Evolutionary conservation across 1,140 invertebrate species (phyloP).

Genomic region (Eumaeus atala): DNA sequence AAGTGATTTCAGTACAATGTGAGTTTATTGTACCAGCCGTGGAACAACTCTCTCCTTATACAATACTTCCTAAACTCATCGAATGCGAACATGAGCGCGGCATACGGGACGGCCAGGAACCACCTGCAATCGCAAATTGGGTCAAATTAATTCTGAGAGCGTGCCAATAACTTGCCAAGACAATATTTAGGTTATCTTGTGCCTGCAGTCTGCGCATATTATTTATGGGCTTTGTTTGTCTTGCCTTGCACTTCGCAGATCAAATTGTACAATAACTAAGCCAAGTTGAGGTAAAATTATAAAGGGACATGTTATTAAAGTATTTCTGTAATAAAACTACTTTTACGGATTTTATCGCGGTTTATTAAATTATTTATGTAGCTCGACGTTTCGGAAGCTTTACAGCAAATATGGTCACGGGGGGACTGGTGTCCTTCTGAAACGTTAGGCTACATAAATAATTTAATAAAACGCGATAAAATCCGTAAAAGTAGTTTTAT

Average conservation of each 20-base stretch:
- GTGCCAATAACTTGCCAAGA: slow-evolving; percentile 9
- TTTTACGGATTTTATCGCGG: too few relatives aligned
- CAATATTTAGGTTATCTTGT: slow-evolving; percentile 3
- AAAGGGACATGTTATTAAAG: too few relatives aligned
- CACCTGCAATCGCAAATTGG: slow-evolving; percentile 41
- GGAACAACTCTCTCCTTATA: slow-evolving; percentile 41
- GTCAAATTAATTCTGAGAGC: slow-evolving; percentile 6
- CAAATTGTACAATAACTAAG: not conserved
- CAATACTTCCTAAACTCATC: slow-evolving; percentile 62
- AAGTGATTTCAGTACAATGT: slow-evolving; percentile 56
- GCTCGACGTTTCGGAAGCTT: too few relatives aligned
- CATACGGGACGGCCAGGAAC: slow-evolving; percentile 54
- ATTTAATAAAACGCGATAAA: too few relatives aligned
- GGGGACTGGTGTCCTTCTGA: too few relatives aligned
- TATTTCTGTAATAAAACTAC: too few relatives aligned
- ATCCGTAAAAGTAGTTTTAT: too few relatives aligned
- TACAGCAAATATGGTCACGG: too few relatives aligned
- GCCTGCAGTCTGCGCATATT: slow-evolving; percentile 4
- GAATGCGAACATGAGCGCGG: slow-evolving; percentile 46
- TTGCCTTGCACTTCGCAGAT: not conserved
- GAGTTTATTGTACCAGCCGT: slow-evolving; percentile 50
- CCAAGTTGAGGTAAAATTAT: too few relatives aligned
- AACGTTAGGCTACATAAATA: too few relatives aligned
- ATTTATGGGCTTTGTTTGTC: slow-evolving; percentile 6
- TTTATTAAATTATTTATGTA: too few relatives aligned